phyloP scores from a whole-genome alignment of 2,888 invertebrate species.

The Augochlorella aurata region DNA sequence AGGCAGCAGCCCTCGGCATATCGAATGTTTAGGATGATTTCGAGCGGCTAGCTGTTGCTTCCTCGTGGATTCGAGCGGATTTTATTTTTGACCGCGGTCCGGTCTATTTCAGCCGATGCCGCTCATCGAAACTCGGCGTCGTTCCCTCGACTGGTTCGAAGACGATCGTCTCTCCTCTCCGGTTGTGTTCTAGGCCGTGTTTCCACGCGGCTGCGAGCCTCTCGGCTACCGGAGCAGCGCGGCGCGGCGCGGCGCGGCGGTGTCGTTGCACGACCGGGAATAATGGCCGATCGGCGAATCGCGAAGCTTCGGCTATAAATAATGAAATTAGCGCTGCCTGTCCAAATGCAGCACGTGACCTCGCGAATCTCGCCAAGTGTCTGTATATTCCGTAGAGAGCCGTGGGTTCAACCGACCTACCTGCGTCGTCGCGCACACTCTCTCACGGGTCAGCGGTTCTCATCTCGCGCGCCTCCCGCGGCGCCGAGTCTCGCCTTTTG shows the following conservation, averaged over 20 bases:
- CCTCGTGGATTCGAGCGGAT: conserved; percentile 44
- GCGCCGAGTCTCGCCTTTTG: background rate
- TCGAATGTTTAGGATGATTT: conserved; percentile 40
- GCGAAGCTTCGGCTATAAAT: conserved; percentile 69
- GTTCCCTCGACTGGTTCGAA: background rate
- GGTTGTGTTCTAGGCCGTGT: background rate
- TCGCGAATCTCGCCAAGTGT: conserved; percentile 76
- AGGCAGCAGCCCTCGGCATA: background rate
- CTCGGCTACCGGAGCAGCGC: too few relatives aligned
- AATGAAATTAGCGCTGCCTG: conserved; percentile 74
- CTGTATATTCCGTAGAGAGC: conserved; percentile 76
- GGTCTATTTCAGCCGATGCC: conserved; percentile 54
- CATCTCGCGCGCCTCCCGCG: conserved; percentile 39
- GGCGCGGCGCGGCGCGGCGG: background rate
- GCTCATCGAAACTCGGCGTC: conserved; percentile 19
- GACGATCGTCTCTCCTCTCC: background rate
- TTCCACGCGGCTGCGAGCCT: background rate
- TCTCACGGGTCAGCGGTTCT: conserved; percentile 67
- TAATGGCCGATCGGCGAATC: conserved; percentile 67
- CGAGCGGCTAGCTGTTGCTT: conserved; percentile 42
- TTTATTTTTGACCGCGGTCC: conserved; percentile 56
- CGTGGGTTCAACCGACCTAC: conserved; percentile 77
- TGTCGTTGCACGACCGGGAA: conserved; percentile 27
- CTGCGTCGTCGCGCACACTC: conserved; percentile 71
- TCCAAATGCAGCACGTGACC: conserved; percentile 77